Evolutionary conservation across 2,888 invertebrate genomes (phyloP), one percentile per base, ranked within the genome.

Genomic region (Yponomeuta plumbellus): DNA sequence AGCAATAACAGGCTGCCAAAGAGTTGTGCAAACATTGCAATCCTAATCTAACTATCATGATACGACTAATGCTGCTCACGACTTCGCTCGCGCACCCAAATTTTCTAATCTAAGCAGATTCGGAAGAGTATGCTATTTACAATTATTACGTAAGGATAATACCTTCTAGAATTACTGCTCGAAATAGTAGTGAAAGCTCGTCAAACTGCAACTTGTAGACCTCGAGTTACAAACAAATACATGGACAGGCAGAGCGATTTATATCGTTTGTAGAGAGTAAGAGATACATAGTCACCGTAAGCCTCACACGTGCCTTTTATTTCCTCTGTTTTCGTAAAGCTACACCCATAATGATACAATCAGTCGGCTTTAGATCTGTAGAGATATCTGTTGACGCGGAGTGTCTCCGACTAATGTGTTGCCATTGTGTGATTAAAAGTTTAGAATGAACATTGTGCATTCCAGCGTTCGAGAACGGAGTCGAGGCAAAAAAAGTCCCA

Each of bases 401-500:
- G 17, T 34, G 8, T 34, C 34, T 6, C 17, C 17, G 17, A 52
- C 1, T 3, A 52, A 11, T 21, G 10, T 39, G 6, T 40, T 40
- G 40, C 40, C 20, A 52, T 22, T 13, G 44, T 17, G 11, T 40
- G 21, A 39, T 22, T 2, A 8, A 61, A 61, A 20, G 10, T 23
- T 67, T 66, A 73, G 68, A 69, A 80, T 84, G 77, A 71, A 79
- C 72, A 72, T 79, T 72, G 71, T 78, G 69, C 74, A 76, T 90
- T 91, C 67, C 84, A 93, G 93, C 71, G 89, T 93, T 34, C 85
- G 91, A 3, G 93, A 93, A 72, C 82, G 91, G 61, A 91, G 91
- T 71, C 86, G 92, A 23, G 85, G 88, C 4, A 87, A 91, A 67
- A 92, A 92, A 69, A 90, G 92, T 73, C 91, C 92, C 0, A 81